These are phyloP conservation scores for Strigamia transsilvanica DNA, from an alignment of 2,888 invertebrate species.

Conservation along the genomic window DNA sequence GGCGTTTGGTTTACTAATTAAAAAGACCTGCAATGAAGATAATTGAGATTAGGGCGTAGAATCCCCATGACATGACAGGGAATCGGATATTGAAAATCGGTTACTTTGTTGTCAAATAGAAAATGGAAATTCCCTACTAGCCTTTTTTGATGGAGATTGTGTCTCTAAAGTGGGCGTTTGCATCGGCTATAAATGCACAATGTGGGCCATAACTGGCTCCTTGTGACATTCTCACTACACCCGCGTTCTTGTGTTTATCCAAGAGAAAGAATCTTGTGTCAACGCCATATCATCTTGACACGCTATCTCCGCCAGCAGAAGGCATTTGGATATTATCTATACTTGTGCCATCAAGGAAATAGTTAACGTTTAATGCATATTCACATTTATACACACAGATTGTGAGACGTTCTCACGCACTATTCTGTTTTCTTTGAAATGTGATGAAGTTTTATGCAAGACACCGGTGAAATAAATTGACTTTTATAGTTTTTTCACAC, in stretches of 20 bases:
- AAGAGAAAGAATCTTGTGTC: slow-evolving; percentile 48
- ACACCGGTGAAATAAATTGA: not conserved
- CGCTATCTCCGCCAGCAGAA: slow-evolving; percentile 21
- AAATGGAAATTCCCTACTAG: slow-evolving; percentile 26
- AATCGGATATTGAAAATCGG: slow-evolving; percentile 32
- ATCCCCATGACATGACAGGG: not conserved
- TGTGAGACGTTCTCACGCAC: slow-evolving; percentile 12
- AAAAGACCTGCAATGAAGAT: not conserved
- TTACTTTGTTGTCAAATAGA: slow-evolving; percentile 37
- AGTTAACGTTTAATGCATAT: slow-evolving; percentile 33
- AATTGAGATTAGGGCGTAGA: not conserved
- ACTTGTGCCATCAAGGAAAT: slow-evolving; percentile 41
- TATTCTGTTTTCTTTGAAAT: not conserved
- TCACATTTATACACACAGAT: slow-evolving; percentile 18
- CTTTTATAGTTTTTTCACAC: not conserved
- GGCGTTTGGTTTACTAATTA: not conserved
- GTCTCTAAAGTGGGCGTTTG: slow-evolving; percentile 27
- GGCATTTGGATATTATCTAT: slow-evolving; percentile 32
- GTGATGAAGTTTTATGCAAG: not conserved
- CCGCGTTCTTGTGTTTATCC: slow-evolving; percentile 25
- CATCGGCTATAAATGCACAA: slow-evolving; percentile 42
- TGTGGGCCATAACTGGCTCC: slow-evolving; percentile 39
- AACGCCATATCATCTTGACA: slow-evolving; percentile 47
- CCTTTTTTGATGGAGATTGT: slow-evolving; percentile 38
- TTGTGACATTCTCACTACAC: slow-evolving; percentile 29